Conservation (phyloP, 1,140 invertebrate species). For the Trichonephila clavata region DNA sequence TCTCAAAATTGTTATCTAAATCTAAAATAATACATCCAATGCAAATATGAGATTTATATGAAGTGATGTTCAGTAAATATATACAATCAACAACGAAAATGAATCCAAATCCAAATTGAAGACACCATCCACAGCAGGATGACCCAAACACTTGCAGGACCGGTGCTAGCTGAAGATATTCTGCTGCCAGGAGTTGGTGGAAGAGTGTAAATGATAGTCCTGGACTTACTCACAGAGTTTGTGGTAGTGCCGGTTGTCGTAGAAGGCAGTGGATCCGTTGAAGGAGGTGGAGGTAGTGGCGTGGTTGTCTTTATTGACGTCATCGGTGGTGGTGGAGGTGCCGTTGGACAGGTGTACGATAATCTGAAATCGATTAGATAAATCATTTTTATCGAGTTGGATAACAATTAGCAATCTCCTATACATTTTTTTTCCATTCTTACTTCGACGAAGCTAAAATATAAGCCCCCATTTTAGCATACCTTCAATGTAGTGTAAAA, state of each 20-base stretch:
- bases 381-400: too few species aligned
- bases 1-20: too few species aligned
- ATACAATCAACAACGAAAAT: neutral
- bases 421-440: too few species aligned
- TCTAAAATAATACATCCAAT: too few species aligned
- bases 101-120: neutral
- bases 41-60: neutral
- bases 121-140: neutral
- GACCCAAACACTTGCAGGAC: neutral
- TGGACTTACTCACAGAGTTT: neutral
- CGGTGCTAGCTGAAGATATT: neutral
- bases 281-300: constrained; percentile 19
- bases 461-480: too few species aligned
- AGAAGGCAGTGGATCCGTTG: constrained; percentile 20
- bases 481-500: too few species aligned
- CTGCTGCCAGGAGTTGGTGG: constrained; percentile 68
- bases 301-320: constrained; percentile 59
- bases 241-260: neutral
- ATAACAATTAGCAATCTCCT: too few species aligned
- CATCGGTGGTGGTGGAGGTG: constrained; percentile 57
- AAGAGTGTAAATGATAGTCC: constrained; percentile 73
- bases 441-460: too few species aligned
- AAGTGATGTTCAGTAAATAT: neutral
- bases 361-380: neutral
- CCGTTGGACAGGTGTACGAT: constrained; percentile 69